Evolutionary conservation across 2,888 invertebrate genomes (phyloP), one percentile per base, ranked within the genome.

Genomic region (Eurytoma adleriae): DNA sequence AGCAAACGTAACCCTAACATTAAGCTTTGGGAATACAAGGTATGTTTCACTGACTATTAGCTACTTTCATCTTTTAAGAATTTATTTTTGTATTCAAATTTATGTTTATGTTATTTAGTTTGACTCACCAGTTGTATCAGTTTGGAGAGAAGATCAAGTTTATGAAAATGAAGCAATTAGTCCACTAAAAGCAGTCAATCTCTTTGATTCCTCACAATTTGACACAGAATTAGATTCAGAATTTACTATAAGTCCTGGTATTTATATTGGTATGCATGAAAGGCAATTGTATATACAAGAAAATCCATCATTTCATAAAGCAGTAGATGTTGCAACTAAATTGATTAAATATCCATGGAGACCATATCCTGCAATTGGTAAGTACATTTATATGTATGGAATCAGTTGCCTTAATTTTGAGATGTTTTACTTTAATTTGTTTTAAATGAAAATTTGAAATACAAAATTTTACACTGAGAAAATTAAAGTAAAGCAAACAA

Each of bases 211-310:
- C 10, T 92, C 93, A 14, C 91, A 92, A 83, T 91, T 91, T 90
- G 89, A 91, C 24, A 81, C 91, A 40, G 88, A 90, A 13, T 91
- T 91, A 90, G 89, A 91, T 30, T 82, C 91, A 48, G 88, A 90
- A 12, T 92, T 92, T 30, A 84, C 90, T 4, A 86, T 91, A 30
- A 89, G 91, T 75, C 96, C 96, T 0, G 93, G 95, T 0, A 92
- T 97, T n/a, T 97, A 97, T 90, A 91, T 97, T 71, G 97, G 97
- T 73, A 95, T 96, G 92, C 96, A 96, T 88, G 93, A 96, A 30
- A 94, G 94, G 86, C 97, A 97, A 92, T 93, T 96, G 84, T 92
- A 92, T 79, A 84, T 88, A 70, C 88, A 89, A 83, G 90, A 90
- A 85, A 90, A 89, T 80, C 73, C 83, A 50, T 82, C 84, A 61